phyloP scores from a whole-genome alignment of 2,888 invertebrate genomes.

The Catotricha subobsoleta region DNA sequence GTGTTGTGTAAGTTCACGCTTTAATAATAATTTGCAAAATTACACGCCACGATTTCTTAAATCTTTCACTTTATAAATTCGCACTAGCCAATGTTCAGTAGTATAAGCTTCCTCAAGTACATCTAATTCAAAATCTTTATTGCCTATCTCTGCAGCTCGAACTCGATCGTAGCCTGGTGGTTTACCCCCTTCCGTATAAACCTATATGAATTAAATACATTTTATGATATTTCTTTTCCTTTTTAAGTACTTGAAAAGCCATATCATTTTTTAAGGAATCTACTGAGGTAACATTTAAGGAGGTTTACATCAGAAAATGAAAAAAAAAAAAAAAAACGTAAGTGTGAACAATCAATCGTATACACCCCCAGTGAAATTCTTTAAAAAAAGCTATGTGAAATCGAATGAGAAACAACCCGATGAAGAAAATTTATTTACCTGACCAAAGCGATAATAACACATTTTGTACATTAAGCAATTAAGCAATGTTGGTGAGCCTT shows the following conservation, averaged over 20 bases:
- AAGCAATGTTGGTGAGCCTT: slow-evolving; percentile 76
- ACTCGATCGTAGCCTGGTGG: slow-evolving; percentile 94
- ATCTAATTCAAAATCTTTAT: slow-evolving; percentile 94
- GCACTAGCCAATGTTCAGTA: slow-evolving; percentile 96
- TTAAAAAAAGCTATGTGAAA: too few relatives aligned
- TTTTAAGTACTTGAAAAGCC: neutral
- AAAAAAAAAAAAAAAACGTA: neutral
- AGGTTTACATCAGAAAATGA: neutral
- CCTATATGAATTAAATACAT: slow-evolving; percentile 50
- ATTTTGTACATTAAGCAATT: slow-evolving; percentile 99
- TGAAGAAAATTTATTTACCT: slow-evolving; percentile 21
- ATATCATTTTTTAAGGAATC: neutral
- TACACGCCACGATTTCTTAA: slow-evolving; percentile 72
- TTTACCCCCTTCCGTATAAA: slow-evolving; percentile 89
- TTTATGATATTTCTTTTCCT: neutral
- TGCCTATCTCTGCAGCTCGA: slow-evolving; percentile 92
- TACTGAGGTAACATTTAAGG: neutral
- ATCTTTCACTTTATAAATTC: slow-evolving; percentile 95
- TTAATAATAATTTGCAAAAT: slow-evolving; percentile 13
- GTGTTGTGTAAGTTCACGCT: neutral
- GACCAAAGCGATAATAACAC: slow-evolving; percentile 96
- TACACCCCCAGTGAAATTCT: too few relatives aligned
- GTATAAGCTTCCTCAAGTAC: slow-evolving; percentile 99
- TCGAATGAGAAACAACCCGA: neutral
- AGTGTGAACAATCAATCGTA: neutral